Evolutionary conservation across 2,888 invertebrate species (phyloP).

Genomic region (Platypus cylindrus): DNA sequence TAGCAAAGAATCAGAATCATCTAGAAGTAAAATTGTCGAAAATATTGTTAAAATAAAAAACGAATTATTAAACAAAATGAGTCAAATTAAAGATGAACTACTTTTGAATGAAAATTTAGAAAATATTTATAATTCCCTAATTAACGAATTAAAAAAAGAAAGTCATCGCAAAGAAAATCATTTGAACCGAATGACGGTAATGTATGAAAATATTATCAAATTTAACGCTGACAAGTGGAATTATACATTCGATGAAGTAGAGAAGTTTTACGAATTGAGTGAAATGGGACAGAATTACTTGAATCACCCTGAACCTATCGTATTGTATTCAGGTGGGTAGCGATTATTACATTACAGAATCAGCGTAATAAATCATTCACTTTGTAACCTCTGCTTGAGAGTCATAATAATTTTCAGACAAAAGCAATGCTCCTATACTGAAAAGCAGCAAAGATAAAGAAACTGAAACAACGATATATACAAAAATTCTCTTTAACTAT

Average conservation of each 20-base stretch:
- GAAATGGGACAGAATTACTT: slow-evolving; percentile 1
- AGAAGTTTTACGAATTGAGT: neutral
- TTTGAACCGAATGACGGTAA: too few species aligned
- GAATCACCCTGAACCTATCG: slow-evolving; percentile 6
- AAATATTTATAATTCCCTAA: slow-evolving; percentile 17
- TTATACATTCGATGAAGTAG: neutral
- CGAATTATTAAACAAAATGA: slow-evolving; percentile 3
- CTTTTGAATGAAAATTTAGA: slow-evolving; percentile 18
- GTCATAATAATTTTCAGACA: too few species aligned
- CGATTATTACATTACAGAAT: too few species aligned
- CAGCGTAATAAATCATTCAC: too few species aligned
- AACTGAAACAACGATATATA: slow-evolving; percentile 1
- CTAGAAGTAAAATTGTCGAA: slow-evolving; percentile 8
- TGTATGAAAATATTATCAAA: too few species aligned
- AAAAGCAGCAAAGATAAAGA: too few species aligned
- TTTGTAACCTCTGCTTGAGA: too few species aligned
- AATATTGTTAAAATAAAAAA: slow-evolving; percentile 8
- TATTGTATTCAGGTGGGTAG: slow-evolving; percentile 8
- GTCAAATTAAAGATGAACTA: slow-evolving; percentile 15
- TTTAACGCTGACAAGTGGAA: too few species aligned
- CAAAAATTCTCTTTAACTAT: slow-evolving; percentile 6
- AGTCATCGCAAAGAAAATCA: too few species aligned
- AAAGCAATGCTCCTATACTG: neutral
- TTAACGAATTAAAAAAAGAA: slow-evolving; percentile 16
- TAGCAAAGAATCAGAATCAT: slow-evolving; percentile 68